Base-by-base conservation (phyloP, 2,888 invertebrate genomes). In the Chloroclysta siterata region DNA sequence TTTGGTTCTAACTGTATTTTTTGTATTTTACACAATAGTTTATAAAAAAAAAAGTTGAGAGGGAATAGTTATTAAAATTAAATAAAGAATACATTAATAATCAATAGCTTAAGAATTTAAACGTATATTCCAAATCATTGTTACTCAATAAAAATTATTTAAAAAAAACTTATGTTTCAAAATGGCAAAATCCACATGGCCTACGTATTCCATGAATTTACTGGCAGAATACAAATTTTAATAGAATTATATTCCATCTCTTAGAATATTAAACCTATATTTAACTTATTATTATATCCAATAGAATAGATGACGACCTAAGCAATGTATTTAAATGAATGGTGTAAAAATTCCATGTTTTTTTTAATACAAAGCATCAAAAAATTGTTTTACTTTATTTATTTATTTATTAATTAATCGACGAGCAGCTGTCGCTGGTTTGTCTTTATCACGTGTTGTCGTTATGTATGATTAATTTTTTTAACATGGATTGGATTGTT, bases 341-440 rank as follows among this genome's bases (percentile, higher is more conserved):
- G 17, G 5, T 14, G n/a, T n/a, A n/a, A 47, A 1, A 41, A 29
- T 22, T 48, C 0, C 42, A 51, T 33, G 51, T 48, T 52, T 51
- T 29, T 39, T 29, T 42, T 22, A 60, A 54, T 60, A 60, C 54
- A 54, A 17, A 44, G 60, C 33, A 50, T 10, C n/a, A 44, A 13
- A 42, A 60, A 60, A 50, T 44, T 6, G n/a, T 33, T 50, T 60
- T 60, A n/a, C n/a, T n/a, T n/a, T n/a, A n/a, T n/a, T n/a, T n/a
- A n/a, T n/a, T n/a, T n/a, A n/a, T n/a, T n/a, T n/a, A n/a, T n/a
- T n/a, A n/a, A n/a, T n/a, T n/a, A n/a, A n/a, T n/a, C n/a, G n/a
- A n/a, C n/a, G n/a, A n/a, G n/a, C n/a, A n/a, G n/a, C n/a, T n/a
- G n/a, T n/a, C n/a, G n/a, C n/a, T n/a, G n/a, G n/a, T n/a, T n/a